These are phyloP conservation scores for Xanthorhoe spadicearia DNA, from an alignment of 2,888 invertebrate species.

Conservation along the genomic window DNA sequence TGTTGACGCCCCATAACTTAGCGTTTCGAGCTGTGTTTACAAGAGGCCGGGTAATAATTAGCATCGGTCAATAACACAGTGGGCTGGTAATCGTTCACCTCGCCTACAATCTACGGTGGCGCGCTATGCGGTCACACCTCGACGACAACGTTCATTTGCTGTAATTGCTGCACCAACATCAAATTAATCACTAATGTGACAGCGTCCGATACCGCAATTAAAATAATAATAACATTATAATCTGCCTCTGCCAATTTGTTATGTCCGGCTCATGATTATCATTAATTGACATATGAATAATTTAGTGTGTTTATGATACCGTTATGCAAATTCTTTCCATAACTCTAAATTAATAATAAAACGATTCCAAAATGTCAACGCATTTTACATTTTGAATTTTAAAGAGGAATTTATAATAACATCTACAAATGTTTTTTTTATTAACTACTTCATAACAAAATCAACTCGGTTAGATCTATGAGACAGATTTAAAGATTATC, in stretches of 20 bases:
- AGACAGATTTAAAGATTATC: too few species aligned
- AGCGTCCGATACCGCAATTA: slow-evolving; percentile 61
- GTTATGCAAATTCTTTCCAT: slow-evolving; percentile 41
- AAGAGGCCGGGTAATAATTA: slow-evolving; percentile 72
- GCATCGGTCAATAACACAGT: slow-evolving; percentile 70
- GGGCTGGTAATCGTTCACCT: slow-evolving; percentile 62
- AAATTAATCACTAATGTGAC: slow-evolving; percentile 79
- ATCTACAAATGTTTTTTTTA: slow-evolving; percentile 22
- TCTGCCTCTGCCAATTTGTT: slow-evolving; percentile 56
- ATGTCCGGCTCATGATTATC: slow-evolving; percentile 54
- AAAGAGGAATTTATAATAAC: slow-evolving; percentile 30
- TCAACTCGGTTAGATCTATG: too few species aligned
- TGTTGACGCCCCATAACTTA: slow-evolving; percentile 52
- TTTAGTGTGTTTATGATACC: slow-evolving; percentile 44
- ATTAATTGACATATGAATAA: slow-evolving; percentile 51
- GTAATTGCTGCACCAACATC: slow-evolving; percentile 74
- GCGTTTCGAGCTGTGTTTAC: slow-evolving; percentile 61
- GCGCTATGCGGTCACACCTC: slow-evolving; percentile 62
- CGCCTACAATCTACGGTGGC: slow-evolving; percentile 33
- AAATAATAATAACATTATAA: slow-evolving; percentile 65
- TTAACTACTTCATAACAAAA: slow-evolving; percentile 24
- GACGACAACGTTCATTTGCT: slow-evolving; percentile 66
- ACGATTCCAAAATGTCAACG: slow-evolving; percentile 21
- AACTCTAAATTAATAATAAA: slow-evolving; percentile 16
- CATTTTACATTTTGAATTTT: slow-evolving; percentile 22